Evolutionary conservation across 1,140 invertebrate genomes (phyloP).

Genomic region (Nasonia giraulti): DNA sequence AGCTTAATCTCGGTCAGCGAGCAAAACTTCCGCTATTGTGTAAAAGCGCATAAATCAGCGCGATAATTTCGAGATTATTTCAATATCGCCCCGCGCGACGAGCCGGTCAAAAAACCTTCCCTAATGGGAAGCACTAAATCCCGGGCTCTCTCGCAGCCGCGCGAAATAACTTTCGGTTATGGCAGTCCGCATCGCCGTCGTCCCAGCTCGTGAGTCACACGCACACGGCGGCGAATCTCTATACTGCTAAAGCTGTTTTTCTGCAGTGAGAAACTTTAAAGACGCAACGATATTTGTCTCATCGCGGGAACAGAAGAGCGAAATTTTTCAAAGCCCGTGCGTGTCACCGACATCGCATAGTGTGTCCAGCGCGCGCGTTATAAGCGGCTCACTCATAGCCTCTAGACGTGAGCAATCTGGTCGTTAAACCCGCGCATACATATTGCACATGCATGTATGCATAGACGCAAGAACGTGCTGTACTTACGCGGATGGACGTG

Average conservation of each 20-base stretch:
- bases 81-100: not conserved
- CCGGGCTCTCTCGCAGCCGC: not conserved
- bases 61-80: conserved; percentile 25
- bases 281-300: no score
- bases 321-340: not conserved
- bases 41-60: not conserved
- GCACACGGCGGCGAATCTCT: not conserved
- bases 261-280: no score
- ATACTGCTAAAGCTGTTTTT: no score
- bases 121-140: conserved; percentile 44
- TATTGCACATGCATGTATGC: not conserved
- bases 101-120: conserved; percentile 12
- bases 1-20: not conserved
- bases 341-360: no score
- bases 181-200: not conserved
- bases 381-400: not conserved
- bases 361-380: not conserved
- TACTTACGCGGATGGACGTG: conserved; percentile 14
- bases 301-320: no score
- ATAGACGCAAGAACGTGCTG: not conserved
- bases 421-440: not conserved
- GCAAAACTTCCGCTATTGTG: not conserved
- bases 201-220: conserved; percentile 1
- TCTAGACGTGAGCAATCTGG: not conserved
- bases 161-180: conserved; percentile 30